Evolutionary conservation across 2,113 vertebrate species (phyloP).

Genomic region (Turnix velox): DNA sequence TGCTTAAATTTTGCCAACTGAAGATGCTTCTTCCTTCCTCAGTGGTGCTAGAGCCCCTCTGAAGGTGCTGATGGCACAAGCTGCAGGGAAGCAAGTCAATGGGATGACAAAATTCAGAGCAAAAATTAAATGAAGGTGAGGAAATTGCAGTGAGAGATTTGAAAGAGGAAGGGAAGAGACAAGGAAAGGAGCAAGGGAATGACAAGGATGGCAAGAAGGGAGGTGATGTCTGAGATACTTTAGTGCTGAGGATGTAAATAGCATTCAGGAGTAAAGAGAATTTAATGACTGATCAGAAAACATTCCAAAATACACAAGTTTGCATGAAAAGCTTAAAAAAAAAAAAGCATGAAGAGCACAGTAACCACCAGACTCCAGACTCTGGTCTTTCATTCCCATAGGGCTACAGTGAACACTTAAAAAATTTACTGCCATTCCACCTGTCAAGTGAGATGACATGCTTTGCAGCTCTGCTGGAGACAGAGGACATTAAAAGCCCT

Average conservation of each 20-base stretch:
- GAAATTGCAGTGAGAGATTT: background rate
- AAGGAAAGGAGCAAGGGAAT: background rate
- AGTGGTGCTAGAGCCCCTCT: background rate
- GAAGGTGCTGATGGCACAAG: constrained; percentile 32
- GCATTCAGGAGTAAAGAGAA: background rate
- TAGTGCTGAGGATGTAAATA: background rate
- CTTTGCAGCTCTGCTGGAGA: constrained; percentile 13
- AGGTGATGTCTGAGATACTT: background rate
- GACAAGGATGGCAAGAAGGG: background rate
- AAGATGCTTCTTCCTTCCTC: constrained; percentile 26
- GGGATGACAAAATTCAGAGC: constrained; percentile 8
- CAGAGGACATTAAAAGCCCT: background rate
- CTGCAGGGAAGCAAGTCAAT: background rate
- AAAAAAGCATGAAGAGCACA: background rate
- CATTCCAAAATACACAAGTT: background rate
- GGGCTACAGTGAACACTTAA: background rate
- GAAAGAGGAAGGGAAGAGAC: background rate
- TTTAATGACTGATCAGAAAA: background rate
- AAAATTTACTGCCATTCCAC: constrained; percentile 33
- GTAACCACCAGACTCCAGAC: background rate
- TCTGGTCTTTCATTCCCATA: constrained; percentile 7
- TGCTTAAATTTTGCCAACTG: constrained; percentile 35
- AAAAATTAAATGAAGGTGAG: background rate
- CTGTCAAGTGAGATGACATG: constrained; percentile 15
- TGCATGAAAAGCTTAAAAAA: no score